Percentiles rank a stretch among this genome's conserved stretches.
These are phyloP conservation scores for Ispidina picta DNA, from an alignment of 2,797 vertebrate species.

Conservation along the genomic window DNA sequence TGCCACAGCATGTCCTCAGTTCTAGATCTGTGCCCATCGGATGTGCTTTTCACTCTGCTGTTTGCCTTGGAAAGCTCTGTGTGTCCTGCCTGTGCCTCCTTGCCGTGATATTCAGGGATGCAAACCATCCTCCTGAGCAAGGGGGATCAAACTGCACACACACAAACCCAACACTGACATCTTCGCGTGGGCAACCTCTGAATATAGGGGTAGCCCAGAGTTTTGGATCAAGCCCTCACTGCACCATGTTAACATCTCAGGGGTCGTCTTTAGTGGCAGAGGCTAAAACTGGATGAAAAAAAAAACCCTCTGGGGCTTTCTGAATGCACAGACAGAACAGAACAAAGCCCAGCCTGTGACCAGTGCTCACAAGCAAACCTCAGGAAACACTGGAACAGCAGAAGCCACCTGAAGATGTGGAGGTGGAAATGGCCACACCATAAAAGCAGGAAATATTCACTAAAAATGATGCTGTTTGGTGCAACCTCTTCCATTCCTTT, in stretches of 20 bases:
- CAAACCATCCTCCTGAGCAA: background rate
- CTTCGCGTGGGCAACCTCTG: background rate
- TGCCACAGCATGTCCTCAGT: accelerated
- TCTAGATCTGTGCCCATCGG: background rate
- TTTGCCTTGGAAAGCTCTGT: background rate
- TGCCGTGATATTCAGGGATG: background rate
- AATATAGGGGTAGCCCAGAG: background rate
- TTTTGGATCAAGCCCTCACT: background rate
- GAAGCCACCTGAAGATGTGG: no score
- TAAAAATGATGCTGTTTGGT: no score
- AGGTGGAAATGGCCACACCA: no score
- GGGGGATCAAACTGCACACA: accelerated
- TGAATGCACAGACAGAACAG: no score
- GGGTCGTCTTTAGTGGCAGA: background rate
- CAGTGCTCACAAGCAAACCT: no score
- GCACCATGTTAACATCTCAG: background rate
- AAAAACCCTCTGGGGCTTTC: no score
- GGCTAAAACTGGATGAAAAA: no score
- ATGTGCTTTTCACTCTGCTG: background rate
- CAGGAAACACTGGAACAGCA: no score
- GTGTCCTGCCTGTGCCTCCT: background rate
- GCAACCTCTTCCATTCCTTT: no score
- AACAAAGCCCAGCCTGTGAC: no score
- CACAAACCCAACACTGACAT: background rate
- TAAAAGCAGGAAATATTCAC: no score